Evolutionary conservation across 1,140 invertebrate species (phyloP).

Genomic region (Habropoda laboriosa): DNA sequence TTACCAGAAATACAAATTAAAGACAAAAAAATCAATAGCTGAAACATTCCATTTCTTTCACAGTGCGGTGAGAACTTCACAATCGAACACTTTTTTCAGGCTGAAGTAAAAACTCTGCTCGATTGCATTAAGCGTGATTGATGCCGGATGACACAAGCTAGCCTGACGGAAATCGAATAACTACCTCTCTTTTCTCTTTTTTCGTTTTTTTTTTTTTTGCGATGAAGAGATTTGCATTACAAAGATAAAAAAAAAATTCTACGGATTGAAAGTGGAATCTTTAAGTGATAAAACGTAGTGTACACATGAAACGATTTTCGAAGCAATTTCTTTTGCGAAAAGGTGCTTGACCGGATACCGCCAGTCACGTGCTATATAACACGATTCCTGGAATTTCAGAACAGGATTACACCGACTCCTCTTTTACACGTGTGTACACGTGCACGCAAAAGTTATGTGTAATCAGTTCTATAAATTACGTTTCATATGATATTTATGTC

Average conservation of each 20-base stretch:
- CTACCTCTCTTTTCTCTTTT: no score
- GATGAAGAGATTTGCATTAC: no score
- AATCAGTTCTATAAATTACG: no score
- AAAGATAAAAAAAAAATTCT: not conserved
- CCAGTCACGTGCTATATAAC: not conserved
- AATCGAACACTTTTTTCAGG: no score
- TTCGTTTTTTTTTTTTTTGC: no score
- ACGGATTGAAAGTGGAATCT: not conserved
- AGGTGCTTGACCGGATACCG: slow-evolving; percentile 11
- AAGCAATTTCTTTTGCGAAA: not conserved
- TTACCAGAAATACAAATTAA: not conserved
- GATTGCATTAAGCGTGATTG: no score
- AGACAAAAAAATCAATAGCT: no score
- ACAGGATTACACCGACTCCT: not conserved
- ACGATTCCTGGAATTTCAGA: slow-evolving; percentile 1
- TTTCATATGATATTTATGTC: not conserved
- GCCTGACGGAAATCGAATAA: no score
- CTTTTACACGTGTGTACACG: not conserved
- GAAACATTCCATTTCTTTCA: no score
- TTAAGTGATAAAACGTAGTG: no score
- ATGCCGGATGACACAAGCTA: not conserved
- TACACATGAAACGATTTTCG: not conserved
- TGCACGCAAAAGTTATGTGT: not conserved
- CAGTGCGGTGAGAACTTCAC: no score
- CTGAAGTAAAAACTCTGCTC: no score